Percentiles rank a stretch among this genome's conserved stretches.
Evolutionary conservation across 2,797 vertebrate species (phyloP).

Genomic region (Liasis olivaceus): DNA sequence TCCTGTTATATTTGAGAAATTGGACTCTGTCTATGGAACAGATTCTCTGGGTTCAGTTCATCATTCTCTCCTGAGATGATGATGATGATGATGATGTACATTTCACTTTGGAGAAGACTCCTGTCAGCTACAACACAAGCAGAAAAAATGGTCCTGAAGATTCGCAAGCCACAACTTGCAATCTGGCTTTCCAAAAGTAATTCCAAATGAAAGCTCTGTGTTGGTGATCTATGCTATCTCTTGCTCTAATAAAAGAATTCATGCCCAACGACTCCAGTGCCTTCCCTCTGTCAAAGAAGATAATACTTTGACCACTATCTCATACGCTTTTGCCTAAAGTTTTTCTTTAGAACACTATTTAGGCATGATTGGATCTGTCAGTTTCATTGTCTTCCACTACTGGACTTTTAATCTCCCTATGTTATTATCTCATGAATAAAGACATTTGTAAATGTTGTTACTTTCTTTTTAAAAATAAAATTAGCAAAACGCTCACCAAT

Average conservation of each 20-base stretch:
- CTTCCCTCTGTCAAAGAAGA: not conserved
- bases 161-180: not conserved
- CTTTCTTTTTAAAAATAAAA: not conserved
- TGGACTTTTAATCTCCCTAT: not conserved
- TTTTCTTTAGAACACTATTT: not conserved
- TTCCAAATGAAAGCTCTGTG: not conserved
- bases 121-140: not conserved
- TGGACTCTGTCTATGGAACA: not conserved
- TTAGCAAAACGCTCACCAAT: not conserved
- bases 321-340: not conserved
- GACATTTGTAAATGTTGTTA: not conserved
- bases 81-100: not conserved
- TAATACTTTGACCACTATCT: not conserved
- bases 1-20: not conserved
- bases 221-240: not conserved
- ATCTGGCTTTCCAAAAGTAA: not conserved
- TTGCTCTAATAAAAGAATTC: not conserved
- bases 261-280: not conserved
- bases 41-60: not conserved
- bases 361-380: not conserved
- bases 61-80: not conserved
- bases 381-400: not conserved
- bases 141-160: not conserved
- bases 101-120: not conserved
- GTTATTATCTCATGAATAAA: not conserved